Evolutionary conservation across 2,888 invertebrate species (phyloP), one percentile per base, ranked within the genome.

Genomic region (Quadroppia sp.): DNA sequence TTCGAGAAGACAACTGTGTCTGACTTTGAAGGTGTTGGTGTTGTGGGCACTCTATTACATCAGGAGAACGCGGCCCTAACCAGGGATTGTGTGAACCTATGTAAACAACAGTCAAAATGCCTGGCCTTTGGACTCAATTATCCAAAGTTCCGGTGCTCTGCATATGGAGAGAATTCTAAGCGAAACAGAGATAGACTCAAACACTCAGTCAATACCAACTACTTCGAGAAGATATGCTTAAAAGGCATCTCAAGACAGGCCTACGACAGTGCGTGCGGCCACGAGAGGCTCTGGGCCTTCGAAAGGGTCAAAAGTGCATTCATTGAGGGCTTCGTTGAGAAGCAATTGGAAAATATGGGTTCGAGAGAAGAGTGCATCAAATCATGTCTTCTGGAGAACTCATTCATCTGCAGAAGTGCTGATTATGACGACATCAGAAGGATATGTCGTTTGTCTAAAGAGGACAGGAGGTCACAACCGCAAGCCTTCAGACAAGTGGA

Each of bases 401-500:
- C 82, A 48, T 86, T 86, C 79, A 82, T 82, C 20, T 86, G 86
- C 80, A 82, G 83, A 72, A 85, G 85, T 11, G 85, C 84, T 72
- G 85, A 85, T 78, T 86, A 84, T 80, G 84, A 85, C 78, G 83
- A 84, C 76, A 81, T 81, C 42, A 79, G 80, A 73, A 80, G 81
- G 73, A 80, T 82, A 45, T 85, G 85, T 79, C 81, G 83, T 32
- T 78, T 86, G 77, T 84, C 84, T 77, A 81, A 83, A 59, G 85
- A 86, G 77, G 85, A 85, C 78, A 80, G 85, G 25, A 80, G 85
- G 73, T 84, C 84, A 48, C 85, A 85, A 77, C 85, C 85, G 7
- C 82, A 82, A 74, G 84, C 85, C 71, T 84, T 86, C 77, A 78
- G 82, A 71, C 78, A 80, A 30, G 81, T 83, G n/a, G 80, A 81